These are phyloP conservation scores for Toxotes chatareus DNA, from an alignment of 2,113 vertebrate species.

Conservation along the genomic window DNA sequence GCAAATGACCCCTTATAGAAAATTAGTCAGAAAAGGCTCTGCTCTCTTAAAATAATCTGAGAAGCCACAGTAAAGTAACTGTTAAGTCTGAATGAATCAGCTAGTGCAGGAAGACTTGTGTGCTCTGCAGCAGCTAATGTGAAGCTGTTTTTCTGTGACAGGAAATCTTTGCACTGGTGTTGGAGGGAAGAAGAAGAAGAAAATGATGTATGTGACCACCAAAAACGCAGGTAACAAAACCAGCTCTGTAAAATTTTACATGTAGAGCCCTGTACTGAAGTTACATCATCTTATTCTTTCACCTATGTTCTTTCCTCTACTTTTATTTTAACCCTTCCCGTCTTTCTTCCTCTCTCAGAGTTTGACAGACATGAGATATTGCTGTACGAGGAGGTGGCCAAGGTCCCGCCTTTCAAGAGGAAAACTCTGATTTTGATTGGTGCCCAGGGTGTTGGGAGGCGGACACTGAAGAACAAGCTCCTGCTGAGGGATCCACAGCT, in stretches of 20 bases:
- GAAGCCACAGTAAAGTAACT: neutral
- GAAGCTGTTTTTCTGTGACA: constrained; percentile 65
- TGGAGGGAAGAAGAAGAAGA: constrained; percentile 96
- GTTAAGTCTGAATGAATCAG: neutral
- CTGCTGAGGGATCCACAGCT: constrained; percentile 90
- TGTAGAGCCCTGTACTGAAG: neutral
- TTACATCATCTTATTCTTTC: neutral
- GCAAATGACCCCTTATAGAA: no score
- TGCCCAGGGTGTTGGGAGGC: constrained; percentile 94
- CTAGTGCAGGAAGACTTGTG: neutral
- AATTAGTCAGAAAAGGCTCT: no score
- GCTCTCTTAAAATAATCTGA: no score
- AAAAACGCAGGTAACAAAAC: constrained; percentile 91
- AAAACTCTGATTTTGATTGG: constrained; percentile 96
- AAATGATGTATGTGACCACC: constrained; percentile 98
- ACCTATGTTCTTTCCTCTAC: neutral
- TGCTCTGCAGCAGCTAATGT: neutral
- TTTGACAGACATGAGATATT: constrained; percentile 97
- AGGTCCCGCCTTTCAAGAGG: constrained; percentile 94
- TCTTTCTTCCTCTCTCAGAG: constrained; percentile 78
- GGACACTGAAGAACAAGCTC: constrained; percentile 95
- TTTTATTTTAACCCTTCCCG: neutral
- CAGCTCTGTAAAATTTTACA: neutral
- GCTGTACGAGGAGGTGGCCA: constrained; percentile 96
- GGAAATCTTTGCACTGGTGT: constrained; percentile 92